Evolutionary conservation across 2,888 invertebrate species (phyloP).

Genomic region (Rotaria macrura): DNA sequence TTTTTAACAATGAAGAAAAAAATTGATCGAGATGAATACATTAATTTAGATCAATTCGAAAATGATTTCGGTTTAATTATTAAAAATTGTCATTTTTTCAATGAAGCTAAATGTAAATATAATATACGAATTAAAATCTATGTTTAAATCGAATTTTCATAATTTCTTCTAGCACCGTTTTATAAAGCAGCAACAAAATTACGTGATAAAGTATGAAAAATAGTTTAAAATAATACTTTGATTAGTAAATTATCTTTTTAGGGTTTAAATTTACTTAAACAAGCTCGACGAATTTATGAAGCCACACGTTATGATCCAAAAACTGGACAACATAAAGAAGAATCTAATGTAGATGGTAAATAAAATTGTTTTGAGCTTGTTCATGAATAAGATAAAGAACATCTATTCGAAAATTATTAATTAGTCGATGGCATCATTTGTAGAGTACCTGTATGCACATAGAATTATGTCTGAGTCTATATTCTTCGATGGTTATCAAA

Average conservation of each 20-base stretch:
- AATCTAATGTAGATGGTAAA: not conserved
- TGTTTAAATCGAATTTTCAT: not conserved
- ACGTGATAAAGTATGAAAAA: conserved; percentile 5
- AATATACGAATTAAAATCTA: not conserved
- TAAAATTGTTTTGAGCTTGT: not conserved
- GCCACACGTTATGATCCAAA: not conserved
- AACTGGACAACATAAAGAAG: not conserved
- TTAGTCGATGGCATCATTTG: too few relatives aligned
- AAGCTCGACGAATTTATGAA: conserved; percentile 13
- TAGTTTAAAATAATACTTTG: not conserved
- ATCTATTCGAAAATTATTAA: too few relatives aligned
- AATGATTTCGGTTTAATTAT: conserved; percentile 89
- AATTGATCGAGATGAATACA: conserved; percentile 50
- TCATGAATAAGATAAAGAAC: too few relatives aligned
- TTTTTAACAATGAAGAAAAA: conserved; percentile 69
- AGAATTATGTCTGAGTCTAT: too few relatives aligned
- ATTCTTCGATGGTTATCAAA: too few relatives aligned
- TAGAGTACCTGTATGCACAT: too few relatives aligned
- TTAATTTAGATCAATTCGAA: conserved; percentile 66
- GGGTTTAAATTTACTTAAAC: conserved; percentile 1
- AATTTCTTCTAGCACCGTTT: not conserved
- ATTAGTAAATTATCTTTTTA: too few relatives aligned
- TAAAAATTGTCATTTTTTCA: conserved; percentile 83
- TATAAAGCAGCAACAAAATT: conserved; percentile 21
- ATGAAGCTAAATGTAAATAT: conserved; percentile 63